Conservation (phyloP, 2,797 vertebrate species). For the Acanthurus lineatus region DNA sequence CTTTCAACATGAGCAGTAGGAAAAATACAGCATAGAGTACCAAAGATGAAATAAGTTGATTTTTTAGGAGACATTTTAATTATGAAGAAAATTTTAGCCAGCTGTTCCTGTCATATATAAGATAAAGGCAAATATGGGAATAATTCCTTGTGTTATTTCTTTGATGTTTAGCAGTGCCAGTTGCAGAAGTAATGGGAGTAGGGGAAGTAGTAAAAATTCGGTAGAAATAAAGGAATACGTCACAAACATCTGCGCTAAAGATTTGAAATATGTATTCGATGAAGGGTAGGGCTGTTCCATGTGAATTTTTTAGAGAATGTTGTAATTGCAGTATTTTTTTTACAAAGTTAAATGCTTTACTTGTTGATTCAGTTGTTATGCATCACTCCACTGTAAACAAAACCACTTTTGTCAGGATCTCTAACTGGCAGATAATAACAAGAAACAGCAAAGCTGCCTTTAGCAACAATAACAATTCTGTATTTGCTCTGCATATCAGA, state of each 20-base stretch:
- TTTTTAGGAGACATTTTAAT: slow-evolving; percentile 1
- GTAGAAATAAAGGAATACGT: slow-evolving; percentile 34
- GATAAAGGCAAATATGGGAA: not conserved
- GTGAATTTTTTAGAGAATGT: slow-evolving; percentile 31
- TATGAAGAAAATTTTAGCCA: not conserved
- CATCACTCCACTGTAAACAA: slow-evolving; percentile 69
- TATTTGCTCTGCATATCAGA: slow-evolving; percentile 25
- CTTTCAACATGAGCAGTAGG: not conserved
- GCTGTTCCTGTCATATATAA: not conserved
- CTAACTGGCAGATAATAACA: slow-evolving; percentile 63
- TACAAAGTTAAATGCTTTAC: slow-evolving; percentile 49
- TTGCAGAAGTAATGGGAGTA: slow-evolving; percentile 6
- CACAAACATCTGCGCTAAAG: slow-evolving; percentile 27
- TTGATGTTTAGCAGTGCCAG: slow-evolving; percentile 1
- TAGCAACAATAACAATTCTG: slow-evolving; percentile 3
- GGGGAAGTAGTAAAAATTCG: not conserved
- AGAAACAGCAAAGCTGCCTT: slow-evolving; percentile 53
- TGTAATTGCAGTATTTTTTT: slow-evolving; percentile 48
- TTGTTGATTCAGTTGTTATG: slow-evolving; percentile 64
- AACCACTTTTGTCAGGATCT: slow-evolving; percentile 59
- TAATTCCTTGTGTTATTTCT: not conserved
- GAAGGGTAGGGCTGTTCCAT: slow-evolving; percentile 37
- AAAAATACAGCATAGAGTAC: slow-evolving; percentile 3
- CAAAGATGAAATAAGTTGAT: not conserved
- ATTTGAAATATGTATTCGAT: slow-evolving; percentile 32